These are phyloP conservation scores for Allenopithecus nigroviridis DNA, from an alignment of 2,797 vertebrate species.

Conservation along the genomic window DNA sequence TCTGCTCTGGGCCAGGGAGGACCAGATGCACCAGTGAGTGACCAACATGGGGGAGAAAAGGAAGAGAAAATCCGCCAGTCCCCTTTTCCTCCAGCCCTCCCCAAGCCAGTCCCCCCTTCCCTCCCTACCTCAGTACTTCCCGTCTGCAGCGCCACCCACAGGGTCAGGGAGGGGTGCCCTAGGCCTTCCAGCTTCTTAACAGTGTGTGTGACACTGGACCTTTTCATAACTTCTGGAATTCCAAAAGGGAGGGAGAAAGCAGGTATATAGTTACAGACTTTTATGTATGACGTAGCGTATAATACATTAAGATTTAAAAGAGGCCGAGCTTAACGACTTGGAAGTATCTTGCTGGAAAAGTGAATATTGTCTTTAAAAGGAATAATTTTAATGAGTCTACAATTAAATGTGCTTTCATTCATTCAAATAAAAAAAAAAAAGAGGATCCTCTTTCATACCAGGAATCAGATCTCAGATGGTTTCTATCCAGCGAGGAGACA, in stretches of 20 bases:
- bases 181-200: neutral
- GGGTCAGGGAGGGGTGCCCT: neutral
- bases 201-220: too few relatives aligned
- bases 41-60: neutral
- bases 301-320: neutral
- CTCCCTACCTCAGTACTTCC: neutral
- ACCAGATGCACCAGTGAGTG: neutral
- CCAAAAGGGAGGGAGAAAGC: neutral
- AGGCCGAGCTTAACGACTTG: neutral
- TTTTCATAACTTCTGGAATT: neutral
- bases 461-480: neutral
- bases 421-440: constrained; percentile 43
- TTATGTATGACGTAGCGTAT: neutral
- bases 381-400: neutral
- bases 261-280: neutral
- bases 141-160: neutral
- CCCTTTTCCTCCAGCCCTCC: too few relatives aligned
- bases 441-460: neutral
- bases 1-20: neutral
- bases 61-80: neutral
- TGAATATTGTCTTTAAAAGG: neutral
- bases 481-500: neutral
- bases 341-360: neutral
- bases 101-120: neutral
- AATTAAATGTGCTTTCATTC: constrained; percentile 30